Evolutionary conservation across 1,140 invertebrate genomes (phyloP).

Genomic region (Bicyclus anynana): DNA sequence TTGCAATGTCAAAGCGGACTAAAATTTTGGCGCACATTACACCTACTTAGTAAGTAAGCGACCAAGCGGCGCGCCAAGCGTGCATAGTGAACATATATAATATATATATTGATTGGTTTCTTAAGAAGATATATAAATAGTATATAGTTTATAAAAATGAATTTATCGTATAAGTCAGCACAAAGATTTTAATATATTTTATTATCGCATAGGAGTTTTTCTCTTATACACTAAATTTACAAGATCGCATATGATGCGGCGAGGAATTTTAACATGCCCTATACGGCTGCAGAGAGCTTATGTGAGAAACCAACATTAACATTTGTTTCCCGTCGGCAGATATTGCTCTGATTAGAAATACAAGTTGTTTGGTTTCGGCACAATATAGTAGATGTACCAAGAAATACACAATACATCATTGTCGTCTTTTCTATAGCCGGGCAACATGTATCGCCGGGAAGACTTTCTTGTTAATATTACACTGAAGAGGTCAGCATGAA

Average conservation of each 20-base stretch:
- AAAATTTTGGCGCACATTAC: too few relatives aligned
- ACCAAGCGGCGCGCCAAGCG: conserved; percentile 67
- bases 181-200: conserved; percentile 77
- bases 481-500: neutral
- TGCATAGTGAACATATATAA: conserved; percentile 53
- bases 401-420: too few relatives aligned
- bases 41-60: conserved; percentile 51
- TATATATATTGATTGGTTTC: conserved; percentile 40
- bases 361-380: neutral
- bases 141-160: conserved; percentile 73
- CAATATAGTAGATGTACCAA: neutral
- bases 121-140: conserved; percentile 54
- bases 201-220: conserved; percentile 73
- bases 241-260: conserved; percentile 62
- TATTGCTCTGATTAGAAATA: neutral
- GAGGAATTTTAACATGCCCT: conserved; percentile 47
- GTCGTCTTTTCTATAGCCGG: neutral
- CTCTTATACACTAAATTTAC: conserved; percentile 69
- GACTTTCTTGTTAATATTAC: neutral
- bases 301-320: conserved; percentile 31
- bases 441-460: neutral
- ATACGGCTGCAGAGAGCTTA: conserved; percentile 58
- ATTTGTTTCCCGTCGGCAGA: conserved; percentile 6
- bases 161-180: conserved; percentile 75
- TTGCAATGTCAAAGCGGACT: too few relatives aligned